Evolutionary conservation across 2,888 invertebrate species (phyloP).

Genomic region (Drosophila affinis): DNA sequence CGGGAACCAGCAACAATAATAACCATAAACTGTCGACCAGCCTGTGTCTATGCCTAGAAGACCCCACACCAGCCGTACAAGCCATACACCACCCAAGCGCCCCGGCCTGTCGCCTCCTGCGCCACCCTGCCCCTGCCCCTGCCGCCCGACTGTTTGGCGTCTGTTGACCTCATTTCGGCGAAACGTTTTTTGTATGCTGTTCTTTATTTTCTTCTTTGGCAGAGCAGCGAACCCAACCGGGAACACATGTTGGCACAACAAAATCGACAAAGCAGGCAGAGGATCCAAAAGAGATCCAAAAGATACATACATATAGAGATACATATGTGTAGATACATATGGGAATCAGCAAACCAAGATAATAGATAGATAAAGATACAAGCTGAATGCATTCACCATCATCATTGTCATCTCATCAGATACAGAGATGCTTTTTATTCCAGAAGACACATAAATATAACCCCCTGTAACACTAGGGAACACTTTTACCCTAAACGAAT

Average conservation of each 20-base stretch:
- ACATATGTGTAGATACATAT: no score
- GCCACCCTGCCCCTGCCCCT: no score
- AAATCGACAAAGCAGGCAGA: conserved; percentile 32
- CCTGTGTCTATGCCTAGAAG: conserved; percentile 2
- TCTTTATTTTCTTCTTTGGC: conserved; percentile 16
- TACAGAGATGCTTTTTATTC: no score
- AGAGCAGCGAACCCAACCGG: conserved; percentile 29
- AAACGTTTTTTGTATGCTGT: conserved; percentile 39
- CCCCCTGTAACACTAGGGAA: no score
- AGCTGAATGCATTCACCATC: no score
- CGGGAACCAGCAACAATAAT: conserved; percentile 44
- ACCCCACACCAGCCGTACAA: conserved; percentile 9
- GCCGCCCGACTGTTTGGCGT: conserved; percentile 67
- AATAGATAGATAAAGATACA: no score
- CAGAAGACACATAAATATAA: no score
- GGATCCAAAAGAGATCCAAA: not conserved
- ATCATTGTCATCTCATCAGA: no score
- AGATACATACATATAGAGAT: no score
- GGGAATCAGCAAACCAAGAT: not conserved
- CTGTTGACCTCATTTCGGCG: conserved; percentile 76
- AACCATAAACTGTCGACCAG: conserved; percentile 58
- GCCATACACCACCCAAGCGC: conserved; percentile 14
- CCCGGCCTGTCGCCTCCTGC: conserved; percentile 4
- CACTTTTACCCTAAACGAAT: no score
- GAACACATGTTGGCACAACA: conserved; percentile 41